Percentiles rank a stretch among this genome's conserved stretches.
phyloP scores from a whole-genome alignment of 2,888 invertebrate genomes.

The Drosophila maculinotata region DNA sequence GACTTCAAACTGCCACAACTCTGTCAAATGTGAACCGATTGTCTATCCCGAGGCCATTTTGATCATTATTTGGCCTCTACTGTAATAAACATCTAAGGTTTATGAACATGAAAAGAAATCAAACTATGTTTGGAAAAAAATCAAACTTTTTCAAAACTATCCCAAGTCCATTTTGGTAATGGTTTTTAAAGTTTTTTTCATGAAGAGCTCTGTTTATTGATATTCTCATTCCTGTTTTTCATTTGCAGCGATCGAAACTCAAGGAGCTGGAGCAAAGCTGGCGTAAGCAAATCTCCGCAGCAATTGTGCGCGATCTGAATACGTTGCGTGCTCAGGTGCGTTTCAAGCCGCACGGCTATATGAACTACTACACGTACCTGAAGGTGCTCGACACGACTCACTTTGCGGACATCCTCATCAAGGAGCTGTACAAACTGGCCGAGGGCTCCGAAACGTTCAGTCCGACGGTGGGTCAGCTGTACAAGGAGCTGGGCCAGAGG shows the following conservation, averaged over 20 bases:
- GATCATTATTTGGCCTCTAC: too few species aligned
- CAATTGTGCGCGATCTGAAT: slow-evolving; percentile 90
- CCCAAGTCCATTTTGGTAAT: too few species aligned
- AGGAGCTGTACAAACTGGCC: slow-evolving; percentile 89
- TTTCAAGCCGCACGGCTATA: slow-evolving; percentile 86
- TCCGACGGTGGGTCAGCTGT: slow-evolving; percentile 88
- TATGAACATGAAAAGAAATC: too few species aligned
- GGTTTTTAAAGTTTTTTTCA: too few species aligned
- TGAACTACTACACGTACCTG: slow-evolving; percentile 90
- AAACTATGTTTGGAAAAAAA: too few species aligned
- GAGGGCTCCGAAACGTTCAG: slow-evolving; percentile 93
- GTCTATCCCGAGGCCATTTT: too few species aligned
- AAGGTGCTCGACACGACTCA: slow-evolving; percentile 87
- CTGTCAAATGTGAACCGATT: too few species aligned
- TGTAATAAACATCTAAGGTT: too few species aligned
- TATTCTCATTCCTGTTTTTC: not conserved
- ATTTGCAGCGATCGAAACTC: slow-evolving; percentile 87
- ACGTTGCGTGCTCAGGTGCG: slow-evolving; percentile 88
- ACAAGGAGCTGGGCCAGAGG: slow-evolving; percentile 89
- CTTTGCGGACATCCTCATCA: slow-evolving; percentile 88
- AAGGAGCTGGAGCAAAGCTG: slow-evolving; percentile 88
- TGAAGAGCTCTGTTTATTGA: too few species aligned
- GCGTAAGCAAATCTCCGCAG: slow-evolving; percentile 87
- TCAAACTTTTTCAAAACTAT: too few species aligned
- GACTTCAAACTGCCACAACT: too few species aligned